Evolutionary conservation across 2,113 vertebrate species (phyloP), one percentile per base, ranked within the genome.

Genomic region (Coryphaenoides rupestris): DNA sequence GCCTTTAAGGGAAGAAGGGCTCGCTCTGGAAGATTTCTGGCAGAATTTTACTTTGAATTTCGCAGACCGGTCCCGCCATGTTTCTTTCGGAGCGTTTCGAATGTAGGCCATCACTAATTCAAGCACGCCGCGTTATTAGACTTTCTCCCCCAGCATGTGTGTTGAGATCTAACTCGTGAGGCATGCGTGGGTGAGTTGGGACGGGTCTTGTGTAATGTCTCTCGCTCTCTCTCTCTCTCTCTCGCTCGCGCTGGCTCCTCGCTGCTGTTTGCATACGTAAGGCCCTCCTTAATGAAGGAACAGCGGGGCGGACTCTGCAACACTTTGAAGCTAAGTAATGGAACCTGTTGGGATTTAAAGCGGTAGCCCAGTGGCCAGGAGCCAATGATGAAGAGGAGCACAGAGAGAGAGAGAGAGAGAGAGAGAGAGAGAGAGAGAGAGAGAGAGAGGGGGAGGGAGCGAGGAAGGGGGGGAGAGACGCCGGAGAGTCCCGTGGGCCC

Each of bases 21-120:
- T 47, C 63, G 26, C 28, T 40, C 33, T 40, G 33, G 33, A 40
- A 40, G 33, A 68, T 57, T n/a, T 71, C 74, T 75, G 40, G 72
- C 70, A 68, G 69, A 63, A 65, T 69, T n/a, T n/a, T 69, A 66
- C 74, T 82, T 83, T 63, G 14, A 68, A 65, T 70, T 69, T n/a
- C 70, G 71, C 45, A 69, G 14, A 16, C 62, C 47, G 58, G 67
- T 50, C 12, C n/a, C n/a, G n/a, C n/a, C 40, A 74, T 79, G 67
- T 60, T 70, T 62, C 61, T 78, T n/a, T n/a, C n/a, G n/a, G n/a
- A 63, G 77, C 74, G 68, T 75, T 58, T 16, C 16, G 69, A 84
- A 76, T 72, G 66, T 76, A 12, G 21, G 21, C 21, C 16, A 67
- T 75, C 72, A 70, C 62, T 7, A 77, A 67, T 65, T 58, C 60